Percentiles rank a stretch among this genome's conserved stretches.
These are phyloP conservation scores for Tursiops truncatus DNA, from an alignment of 2,113 vertebrate species.

Conservation along the genomic window DNA sequence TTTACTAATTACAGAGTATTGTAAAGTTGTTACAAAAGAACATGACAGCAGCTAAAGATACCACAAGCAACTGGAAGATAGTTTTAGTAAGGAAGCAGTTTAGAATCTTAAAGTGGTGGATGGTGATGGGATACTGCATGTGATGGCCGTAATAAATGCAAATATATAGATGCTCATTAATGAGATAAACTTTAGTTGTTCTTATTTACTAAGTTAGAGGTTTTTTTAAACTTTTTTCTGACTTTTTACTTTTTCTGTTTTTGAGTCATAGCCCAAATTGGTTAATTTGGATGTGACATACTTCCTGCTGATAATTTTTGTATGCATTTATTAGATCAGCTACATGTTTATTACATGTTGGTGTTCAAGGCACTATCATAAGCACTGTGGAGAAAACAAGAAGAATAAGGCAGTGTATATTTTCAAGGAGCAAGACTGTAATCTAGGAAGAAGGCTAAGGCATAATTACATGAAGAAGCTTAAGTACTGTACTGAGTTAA, in stretches of 20 bases:
- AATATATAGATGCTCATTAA: background rate
- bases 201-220: background rate
- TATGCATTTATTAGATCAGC: background rate
- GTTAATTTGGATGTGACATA: background rate
- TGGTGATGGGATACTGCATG: background rate
- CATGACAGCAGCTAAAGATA: background rate
- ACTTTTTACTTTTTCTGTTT: background rate
- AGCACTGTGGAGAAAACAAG: slow-evolving; percentile 9
- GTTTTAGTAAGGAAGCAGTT: background rate
- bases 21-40: background rate
- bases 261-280: background rate
- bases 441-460: background rate
- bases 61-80: background rate
- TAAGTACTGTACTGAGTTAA: background rate
- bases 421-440: slow-evolving; percentile 19
- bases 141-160: background rate
- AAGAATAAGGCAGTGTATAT: background rate
- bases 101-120: background rate
- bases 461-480: slow-evolving; percentile 36
- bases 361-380: background rate
- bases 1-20: background rate
- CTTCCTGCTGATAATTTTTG: background rate
- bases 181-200: slow-evolving; percentile 14
- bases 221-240: background rate
- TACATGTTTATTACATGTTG: background rate